Evolutionary conservation across 2,888 invertebrate species (phyloP).

Genomic region (Molanna angustata): DNA sequence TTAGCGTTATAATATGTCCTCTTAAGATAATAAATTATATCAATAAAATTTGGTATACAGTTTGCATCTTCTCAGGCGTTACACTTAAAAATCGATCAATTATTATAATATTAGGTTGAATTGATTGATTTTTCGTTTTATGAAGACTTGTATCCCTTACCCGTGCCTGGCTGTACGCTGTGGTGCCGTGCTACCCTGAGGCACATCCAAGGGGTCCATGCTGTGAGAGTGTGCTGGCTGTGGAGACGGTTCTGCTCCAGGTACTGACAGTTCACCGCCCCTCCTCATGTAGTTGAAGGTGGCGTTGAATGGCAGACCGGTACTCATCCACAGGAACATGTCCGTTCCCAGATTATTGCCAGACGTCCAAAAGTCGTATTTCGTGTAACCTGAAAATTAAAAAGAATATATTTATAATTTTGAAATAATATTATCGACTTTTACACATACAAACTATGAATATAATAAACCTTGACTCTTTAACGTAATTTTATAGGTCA

Average conservation of each 20-base stretch:
- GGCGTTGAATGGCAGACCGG: constrained; percentile 81
- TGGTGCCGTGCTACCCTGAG: constrained; percentile 73
- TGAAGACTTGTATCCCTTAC: too few species aligned
- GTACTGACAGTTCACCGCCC: constrained; percentile 46
- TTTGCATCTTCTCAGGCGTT: too few species aligned
- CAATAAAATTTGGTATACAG: too few species aligned
- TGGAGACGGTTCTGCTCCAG: constrained; percentile 44
- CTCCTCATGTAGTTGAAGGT: constrained; percentile 79
- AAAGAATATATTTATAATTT: background rate
- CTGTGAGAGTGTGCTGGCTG: constrained; percentile 52
- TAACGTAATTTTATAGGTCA: too few species aligned
- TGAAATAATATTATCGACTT: too few species aligned
- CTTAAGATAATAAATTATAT: too few species aligned
- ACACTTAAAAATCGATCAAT: too few species aligned
- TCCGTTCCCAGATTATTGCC: constrained; percentile 84
- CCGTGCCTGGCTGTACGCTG: constrained; percentile 76
- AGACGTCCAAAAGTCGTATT: constrained; percentile 86
- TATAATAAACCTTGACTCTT: too few species aligned
- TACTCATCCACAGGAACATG: constrained; percentile 89
- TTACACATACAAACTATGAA: too few species aligned
- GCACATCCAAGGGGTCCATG: constrained; percentile 62
- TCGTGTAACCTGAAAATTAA: constrained; percentile 60
- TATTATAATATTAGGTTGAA: too few species aligned
- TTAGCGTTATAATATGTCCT: too few species aligned
- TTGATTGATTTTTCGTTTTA: too few species aligned